Conservation (phyloP, 2,113 vertebrate genomes). For the Rousettus leschenaultii region DNA sequence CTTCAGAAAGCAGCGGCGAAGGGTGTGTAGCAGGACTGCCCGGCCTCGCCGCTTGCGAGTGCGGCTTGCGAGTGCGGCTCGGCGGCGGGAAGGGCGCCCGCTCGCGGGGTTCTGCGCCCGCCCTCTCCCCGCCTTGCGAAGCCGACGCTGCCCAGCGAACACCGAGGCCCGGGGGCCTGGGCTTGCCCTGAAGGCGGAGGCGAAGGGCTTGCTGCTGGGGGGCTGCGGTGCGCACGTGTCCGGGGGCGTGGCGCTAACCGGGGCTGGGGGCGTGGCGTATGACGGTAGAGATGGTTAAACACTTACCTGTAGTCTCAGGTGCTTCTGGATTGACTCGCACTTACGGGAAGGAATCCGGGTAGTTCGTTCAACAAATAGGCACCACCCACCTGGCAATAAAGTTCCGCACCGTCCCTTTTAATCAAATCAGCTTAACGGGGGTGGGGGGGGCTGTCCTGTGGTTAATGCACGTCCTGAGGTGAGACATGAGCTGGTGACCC, state of each 20-base stretch:
- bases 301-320: background rate
- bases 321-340: background rate
- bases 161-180: background rate
- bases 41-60: background rate
- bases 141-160: no score
- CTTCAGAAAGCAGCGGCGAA: background rate
- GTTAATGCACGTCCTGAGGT: background rate
- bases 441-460: fast-evolving
- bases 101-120: background rate
- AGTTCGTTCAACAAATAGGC: background rate
- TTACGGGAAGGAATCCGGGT: background rate
- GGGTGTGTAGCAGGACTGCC: background rate
- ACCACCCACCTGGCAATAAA: background rate
- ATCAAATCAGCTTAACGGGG: no score
- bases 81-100: no score
- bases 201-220: background rate
- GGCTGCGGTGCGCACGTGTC: no score
- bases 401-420: background rate
- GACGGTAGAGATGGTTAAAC: no score
- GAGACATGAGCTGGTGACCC: background rate
- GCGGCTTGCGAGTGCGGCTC: fast-evolving
- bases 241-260: fast-evolving
- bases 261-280: background rate
- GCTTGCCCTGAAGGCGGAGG: background rate
- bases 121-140: background rate